A percentile compares a stretch with the other conserved stretches of the same genome.
Conservation (phyloP, 2,797 vertebrate genomes). For the Brachyrhaphis roseni region DNA sequence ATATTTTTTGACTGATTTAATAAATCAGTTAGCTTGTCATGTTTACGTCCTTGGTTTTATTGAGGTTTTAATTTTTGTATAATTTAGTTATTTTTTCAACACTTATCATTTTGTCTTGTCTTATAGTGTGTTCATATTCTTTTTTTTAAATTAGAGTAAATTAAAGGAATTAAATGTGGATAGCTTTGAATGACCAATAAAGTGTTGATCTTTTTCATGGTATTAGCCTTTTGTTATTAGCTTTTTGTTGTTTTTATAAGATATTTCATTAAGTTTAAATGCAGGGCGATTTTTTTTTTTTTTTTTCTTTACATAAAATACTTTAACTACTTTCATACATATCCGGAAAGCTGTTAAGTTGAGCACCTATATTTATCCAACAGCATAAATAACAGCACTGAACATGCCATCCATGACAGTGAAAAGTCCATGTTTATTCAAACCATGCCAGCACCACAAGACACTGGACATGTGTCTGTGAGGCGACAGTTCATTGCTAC, state of each 20-base stretch:
- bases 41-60: background rate
- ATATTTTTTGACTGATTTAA: background rate
- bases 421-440: conserved; percentile 47
- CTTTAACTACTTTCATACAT: conserved; percentile 7
- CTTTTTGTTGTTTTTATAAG: background rate
- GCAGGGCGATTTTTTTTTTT: background rate
- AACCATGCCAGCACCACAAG: conserved; percentile 47
- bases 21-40: background rate
- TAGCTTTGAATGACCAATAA: background rate
- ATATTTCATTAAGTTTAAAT: background rate
- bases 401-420: conserved; percentile 28
- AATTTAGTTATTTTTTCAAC: background rate
- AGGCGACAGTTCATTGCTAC: conserved; percentile 53
- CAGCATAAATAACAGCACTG: conserved; percentile 21
- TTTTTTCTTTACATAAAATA: background rate
- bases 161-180: background rate
- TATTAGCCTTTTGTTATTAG: background rate
- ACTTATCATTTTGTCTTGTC: background rate
- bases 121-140: background rate
- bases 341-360: background rate
- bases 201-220: background rate
- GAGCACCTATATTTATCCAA: conserved; percentile 28
- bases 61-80: background rate
- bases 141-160: background rate
- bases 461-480: conserved; percentile 63